A percentile compares a stretch with the other conserved stretches of the same genome.
phyloP scores from a whole-genome alignment of 2,113 vertebrate genomes.

The Corythaixoides concolor region DNA sequence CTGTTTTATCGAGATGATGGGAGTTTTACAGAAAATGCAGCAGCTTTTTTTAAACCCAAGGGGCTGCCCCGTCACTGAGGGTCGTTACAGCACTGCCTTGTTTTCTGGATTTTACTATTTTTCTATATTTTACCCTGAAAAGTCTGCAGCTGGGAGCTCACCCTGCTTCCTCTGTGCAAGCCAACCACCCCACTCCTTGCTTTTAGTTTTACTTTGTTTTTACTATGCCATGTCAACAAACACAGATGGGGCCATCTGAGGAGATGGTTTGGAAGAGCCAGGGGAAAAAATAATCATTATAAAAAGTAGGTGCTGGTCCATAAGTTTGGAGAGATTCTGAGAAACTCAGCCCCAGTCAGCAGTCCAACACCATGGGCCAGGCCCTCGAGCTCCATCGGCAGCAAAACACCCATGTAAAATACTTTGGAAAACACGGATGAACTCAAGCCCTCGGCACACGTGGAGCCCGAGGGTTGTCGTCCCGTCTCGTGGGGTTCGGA shows the following conservation, averaged over 20 bases:
- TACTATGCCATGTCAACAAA: not conserved
- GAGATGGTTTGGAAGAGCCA: not conserved
- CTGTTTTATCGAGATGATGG: not conserved
- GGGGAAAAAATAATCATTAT: not conserved
- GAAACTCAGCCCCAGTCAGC: not conserved
- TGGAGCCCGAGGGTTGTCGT: fast-evolving
- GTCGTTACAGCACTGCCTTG: not conserved
- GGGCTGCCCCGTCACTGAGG: not conserved
- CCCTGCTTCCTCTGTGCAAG: not conserved
- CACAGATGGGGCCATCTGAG: fast-evolving
- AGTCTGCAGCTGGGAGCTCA: not conserved
- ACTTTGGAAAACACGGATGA: not conserved
- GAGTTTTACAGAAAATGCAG: not conserved
- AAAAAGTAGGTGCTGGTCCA: not conserved
- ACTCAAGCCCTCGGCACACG: not conserved
- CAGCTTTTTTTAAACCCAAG: not conserved
- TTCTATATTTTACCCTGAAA: not conserved
- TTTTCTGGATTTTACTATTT: not conserved
- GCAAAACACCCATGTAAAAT: not conserved
- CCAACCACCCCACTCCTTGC: not conserved
- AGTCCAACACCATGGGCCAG: fast-evolving
- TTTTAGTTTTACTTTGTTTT: constrained; percentile 26
- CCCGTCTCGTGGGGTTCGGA: not conserved
- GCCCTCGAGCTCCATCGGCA: not conserved
- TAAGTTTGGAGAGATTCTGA: not conserved